These are phyloP conservation scores for Siniperca undulata DNA, from an alignment of 2,797 vertebrate genomes.

Conservation along the genomic window DNA sequence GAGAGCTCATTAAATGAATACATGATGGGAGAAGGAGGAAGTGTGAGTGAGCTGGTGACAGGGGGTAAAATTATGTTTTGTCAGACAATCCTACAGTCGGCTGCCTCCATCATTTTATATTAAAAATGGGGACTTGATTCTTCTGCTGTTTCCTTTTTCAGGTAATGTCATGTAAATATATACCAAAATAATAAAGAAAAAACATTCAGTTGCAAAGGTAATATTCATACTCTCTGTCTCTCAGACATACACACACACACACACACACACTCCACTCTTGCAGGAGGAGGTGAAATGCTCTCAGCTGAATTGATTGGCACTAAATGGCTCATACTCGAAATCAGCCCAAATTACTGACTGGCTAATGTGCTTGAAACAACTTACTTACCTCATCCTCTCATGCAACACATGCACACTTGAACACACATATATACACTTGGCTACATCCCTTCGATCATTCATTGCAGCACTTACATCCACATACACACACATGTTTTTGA, in stretches of 20 bases:
- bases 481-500: slow-evolving; percentile 12
- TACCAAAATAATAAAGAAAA: not conserved
- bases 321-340: slow-evolving; percentile 73
- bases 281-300: slow-evolving; percentile 65
- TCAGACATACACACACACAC: slow-evolving; percentile 1
- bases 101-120: slow-evolving; percentile 43
- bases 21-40: slow-evolving; percentile 51
- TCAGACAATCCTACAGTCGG: slow-evolving; percentile 56
- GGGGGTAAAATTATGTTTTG: slow-evolving; percentile 56
- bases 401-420: slow-evolving; percentile 22
- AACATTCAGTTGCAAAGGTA: not conserved
- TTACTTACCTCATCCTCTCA: slow-evolving; percentile 63
- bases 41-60: slow-evolving; percentile 43
- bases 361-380: slow-evolving; percentile 69
- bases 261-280: slow-evolving; percentile 13
- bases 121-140: not conserved
- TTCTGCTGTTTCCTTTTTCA: not conserved
- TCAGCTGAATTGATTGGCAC: slow-evolving; percentile 72
- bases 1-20: slow-evolving; percentile 71
- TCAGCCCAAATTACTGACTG: slow-evolving; percentile 68
- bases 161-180: not conserved
- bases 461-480: not conserved
- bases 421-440: slow-evolving; percentile 11
- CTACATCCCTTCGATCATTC: slow-evolving; percentile 9
- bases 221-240: not conserved